Evolutionary conservation across 2,113 vertebrate genomes (phyloP).

Genomic region (Bubo blakistoni): DNA sequence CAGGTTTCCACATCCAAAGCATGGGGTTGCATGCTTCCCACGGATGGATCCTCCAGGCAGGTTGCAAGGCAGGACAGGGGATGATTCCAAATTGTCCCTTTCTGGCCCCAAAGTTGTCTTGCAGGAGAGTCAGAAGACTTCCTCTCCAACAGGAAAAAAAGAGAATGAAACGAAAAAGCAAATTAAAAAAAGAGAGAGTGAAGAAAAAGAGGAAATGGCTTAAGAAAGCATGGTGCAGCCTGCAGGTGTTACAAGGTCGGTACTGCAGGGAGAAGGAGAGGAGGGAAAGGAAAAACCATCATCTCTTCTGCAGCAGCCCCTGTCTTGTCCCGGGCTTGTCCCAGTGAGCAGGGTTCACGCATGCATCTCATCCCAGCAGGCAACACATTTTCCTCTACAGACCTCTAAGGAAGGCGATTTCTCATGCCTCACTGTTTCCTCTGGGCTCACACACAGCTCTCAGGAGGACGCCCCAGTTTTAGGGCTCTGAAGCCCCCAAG

Average conservation of each 20-base stretch:
- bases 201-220: not conserved
- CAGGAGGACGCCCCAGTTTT: not conserved
- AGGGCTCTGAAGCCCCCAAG: not conserved
- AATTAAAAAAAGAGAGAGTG: not conserved
- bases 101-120: not conserved
- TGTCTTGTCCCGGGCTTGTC: not conserved
- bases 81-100: not conserved
- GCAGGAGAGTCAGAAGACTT: not conserved
- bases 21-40: not conserved
- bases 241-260: not conserved
- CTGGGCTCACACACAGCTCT: not conserved
- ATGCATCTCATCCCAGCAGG: not conserved
- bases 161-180: not conserved
- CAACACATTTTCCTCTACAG: not conserved
- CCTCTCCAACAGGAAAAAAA: not conserved
- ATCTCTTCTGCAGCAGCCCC: not conserved
- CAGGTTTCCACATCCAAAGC: not conserved
- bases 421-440: not conserved
- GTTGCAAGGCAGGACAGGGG: not conserved
- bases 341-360: rapidly evolving
- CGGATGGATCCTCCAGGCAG: not conserved
- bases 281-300: not conserved
- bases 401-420: not conserved
- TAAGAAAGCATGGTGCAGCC: not conserved
- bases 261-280: not conserved